Base-by-base conservation (phyloP, 2,888 invertebrate species). In the Pantelozetes paolii region DNA sequence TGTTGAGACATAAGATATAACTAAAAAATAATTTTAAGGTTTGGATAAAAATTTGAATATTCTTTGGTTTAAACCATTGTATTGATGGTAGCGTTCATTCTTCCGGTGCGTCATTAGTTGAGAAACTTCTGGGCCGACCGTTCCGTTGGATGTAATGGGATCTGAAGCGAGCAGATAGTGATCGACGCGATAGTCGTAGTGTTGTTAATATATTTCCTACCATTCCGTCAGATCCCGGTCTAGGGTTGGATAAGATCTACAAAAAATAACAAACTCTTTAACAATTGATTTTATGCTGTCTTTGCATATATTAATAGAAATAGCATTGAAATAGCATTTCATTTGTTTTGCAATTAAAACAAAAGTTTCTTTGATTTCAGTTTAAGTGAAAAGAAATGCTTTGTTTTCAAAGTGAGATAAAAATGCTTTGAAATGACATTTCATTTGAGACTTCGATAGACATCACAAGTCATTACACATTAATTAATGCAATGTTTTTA, bases 221-320 rank as follows among this genome's bases (percentile, higher is more conserved):
- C 36, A 40, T 11, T 6, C 67, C 42, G 23, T 67, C 32, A 67
- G 67, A 67, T 67, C 40, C 40, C 40, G 42, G 67, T 20, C 15
- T 20, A 3, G 64, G 36, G n/a, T 36, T 20, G 20, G 67, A 67
- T 67, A 67, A 15, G 42, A 67, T 67, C 67, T 67, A 36, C 2
- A 59, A 30, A 62, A 62, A 62, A 62, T 8, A 32, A 62, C n/a
- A 62, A 62, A 62, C 62, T 62, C 62, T 62, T 62, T 62, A 62
- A 54, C 54, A 54, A 54, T 54, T 54, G 54, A 11, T 26, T 54
- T 50, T 54, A 11, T 54, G 54, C 26, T 54, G 54, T 54, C 26
- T 23, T 45, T 26, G 26, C 1, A 54, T 8, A 54, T 9, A 45
- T 36, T 36, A 36, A 36, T 36, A n/a, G n/a, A n/a, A n/a, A n/a